phyloP scores from a whole-genome alignment of 2,113 vertebrate genomes.

The Apteryx owenii region DNA sequence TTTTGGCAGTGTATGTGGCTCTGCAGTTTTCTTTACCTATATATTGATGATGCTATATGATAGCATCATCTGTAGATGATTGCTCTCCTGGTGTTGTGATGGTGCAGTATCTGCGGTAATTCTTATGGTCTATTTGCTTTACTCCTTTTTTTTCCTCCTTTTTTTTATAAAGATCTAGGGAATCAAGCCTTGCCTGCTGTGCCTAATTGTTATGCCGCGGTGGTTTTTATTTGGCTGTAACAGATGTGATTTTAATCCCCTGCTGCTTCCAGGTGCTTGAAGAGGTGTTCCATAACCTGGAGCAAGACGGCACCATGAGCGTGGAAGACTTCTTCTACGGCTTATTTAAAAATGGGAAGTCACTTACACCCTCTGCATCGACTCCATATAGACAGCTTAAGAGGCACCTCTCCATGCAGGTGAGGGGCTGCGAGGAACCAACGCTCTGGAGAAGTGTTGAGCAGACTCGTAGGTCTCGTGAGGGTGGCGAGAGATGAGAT shows the following conservation, averaged over 20 bases:
- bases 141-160: not conserved
- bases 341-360: slow-evolving; percentile 82
- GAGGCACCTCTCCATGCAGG: slow-evolving; percentile 93
- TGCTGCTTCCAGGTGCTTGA: slow-evolving; percentile 75
- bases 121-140: not conserved
- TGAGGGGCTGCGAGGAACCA: slow-evolving; percentile 15
- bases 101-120: fast-evolving
- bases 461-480: no score
- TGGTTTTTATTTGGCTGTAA: not conserved
- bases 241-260: not conserved
- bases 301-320: slow-evolving; percentile 82
- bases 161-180: not conserved
- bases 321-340: slow-evolving; percentile 89
- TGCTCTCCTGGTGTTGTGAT: not conserved
- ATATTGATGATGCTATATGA: not conserved
- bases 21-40: fast-evolving
- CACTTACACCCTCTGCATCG: slow-evolving; percentile 85
- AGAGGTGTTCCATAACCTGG: slow-evolving; percentile 81
- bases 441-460: not conserved
- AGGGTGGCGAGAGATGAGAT: not conserved
- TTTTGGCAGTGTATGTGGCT: fast-evolving
- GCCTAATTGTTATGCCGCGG: fast-evolving
- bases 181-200: not conserved
- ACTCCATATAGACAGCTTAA: slow-evolving; percentile 94
- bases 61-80: not conserved